phyloP scores from a whole-genome alignment of 2,113 vertebrate genomes.

The Ammodramus savannarum region DNA sequence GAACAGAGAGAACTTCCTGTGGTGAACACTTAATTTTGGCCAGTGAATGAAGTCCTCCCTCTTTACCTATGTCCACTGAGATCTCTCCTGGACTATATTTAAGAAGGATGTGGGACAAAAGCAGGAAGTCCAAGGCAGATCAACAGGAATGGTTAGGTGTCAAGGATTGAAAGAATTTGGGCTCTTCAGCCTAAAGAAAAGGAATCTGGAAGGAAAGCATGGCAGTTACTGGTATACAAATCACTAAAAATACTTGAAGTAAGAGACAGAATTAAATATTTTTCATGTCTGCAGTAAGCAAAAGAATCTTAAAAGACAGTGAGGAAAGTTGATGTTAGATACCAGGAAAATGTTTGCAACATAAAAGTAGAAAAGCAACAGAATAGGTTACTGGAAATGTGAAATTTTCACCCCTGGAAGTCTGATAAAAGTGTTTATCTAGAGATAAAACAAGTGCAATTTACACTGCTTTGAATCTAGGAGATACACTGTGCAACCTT shows the following conservation, averaged over 20 bases:
- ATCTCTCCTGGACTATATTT: not conserved
- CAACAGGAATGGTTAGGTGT: not conserved
- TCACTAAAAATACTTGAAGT: not conserved
- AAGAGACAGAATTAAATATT: not conserved
- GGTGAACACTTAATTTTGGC: not conserved
- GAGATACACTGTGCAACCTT: not conserved
- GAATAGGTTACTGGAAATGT: not conserved
- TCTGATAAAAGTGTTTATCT: not conserved
- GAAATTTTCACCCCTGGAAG: not conserved
- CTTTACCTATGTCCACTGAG: not conserved
- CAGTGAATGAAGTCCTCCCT: not conserved
- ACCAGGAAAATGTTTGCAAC: not conserved
- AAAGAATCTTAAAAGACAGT: not conserved
- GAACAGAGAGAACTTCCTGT: not conserved
- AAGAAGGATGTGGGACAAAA: not conserved
- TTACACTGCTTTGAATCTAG: not conserved
- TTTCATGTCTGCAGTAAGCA: not conserved
- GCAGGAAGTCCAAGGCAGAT: not conserved
- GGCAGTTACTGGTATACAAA: not conserved
- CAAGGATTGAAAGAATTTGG: not conserved
- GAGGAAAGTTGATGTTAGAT: not conserved
- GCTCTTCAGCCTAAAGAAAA: not conserved
- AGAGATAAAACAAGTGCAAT: not conserved
- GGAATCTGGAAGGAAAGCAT: not conserved
- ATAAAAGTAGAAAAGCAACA: not conserved